Evolutionary conservation across 2,113 vertebrate genomes (phyloP).

Genomic region (Noctilio leporinus): DNA sequence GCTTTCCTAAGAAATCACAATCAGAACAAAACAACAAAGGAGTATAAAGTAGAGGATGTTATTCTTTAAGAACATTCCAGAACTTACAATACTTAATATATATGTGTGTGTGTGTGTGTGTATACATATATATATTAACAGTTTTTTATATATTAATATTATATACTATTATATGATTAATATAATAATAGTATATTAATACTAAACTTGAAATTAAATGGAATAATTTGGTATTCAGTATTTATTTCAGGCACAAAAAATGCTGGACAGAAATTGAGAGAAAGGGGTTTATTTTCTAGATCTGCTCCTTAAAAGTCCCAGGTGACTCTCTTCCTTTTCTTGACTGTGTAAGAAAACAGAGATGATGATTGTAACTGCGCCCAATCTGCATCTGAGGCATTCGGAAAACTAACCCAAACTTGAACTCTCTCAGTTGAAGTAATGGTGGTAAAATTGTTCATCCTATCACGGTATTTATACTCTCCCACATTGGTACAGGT

Average conservation of each 20-base stretch:
- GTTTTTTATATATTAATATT: too few relatives aligned
- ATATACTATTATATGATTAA: too few relatives aligned
- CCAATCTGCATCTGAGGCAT: not conserved
- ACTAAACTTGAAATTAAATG: not conserved
- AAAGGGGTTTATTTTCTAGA: not conserved
- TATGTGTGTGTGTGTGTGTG: too few relatives aligned
- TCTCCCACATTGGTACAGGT: not conserved
- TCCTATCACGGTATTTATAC: not conserved
- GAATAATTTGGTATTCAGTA: not conserved
- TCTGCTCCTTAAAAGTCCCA: not conserved
- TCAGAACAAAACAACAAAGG: not conserved
- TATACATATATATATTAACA: too few relatives aligned
- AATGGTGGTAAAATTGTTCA: not conserved
- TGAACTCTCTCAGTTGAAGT: conserved; percentile 22
- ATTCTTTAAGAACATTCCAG: not conserved
- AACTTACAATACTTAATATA: not conserved
- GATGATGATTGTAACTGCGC: not conserved
- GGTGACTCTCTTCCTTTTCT: not conserved
- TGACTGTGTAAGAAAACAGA: not conserved
- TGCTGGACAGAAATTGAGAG: not conserved
- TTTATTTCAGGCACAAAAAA: not conserved
- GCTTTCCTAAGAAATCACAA: not conserved
- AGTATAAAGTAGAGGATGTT: not conserved
- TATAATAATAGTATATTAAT: too few relatives aligned
- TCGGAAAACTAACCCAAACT: conserved; percentile 14